Evolutionary conservation across 2,113 vertebrate genomes (phyloP).

Genomic region (Clarias macrocephalus): DNA sequence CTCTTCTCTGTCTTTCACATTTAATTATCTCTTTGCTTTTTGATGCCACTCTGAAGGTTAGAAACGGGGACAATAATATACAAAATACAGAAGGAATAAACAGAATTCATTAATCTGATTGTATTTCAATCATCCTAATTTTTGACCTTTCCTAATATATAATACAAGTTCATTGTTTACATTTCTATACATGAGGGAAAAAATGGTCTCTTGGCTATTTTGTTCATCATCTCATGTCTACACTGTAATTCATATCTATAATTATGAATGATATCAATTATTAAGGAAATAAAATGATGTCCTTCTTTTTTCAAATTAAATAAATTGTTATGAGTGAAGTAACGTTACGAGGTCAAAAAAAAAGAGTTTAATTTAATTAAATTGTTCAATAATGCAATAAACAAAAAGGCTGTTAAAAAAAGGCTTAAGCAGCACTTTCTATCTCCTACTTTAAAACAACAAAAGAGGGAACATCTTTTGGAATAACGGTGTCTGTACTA

Average conservation of each 20-base stretch:
- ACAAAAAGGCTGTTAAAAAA: too few relatives aligned
- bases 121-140: background rate
- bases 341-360: background rate
- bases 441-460: background rate
- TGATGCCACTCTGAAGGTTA: background rate
- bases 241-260: background rate
- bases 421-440: background rate
- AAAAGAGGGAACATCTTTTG: background rate
- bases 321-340: background rate
- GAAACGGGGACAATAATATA: background rate
- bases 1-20: slow-evolving; percentile 10
- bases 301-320: background rate
- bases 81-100: too few relatives aligned
- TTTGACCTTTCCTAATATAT: background rate
- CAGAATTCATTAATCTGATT: background rate
- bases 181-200: background rate
- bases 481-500: background rate
- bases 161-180: background rate
- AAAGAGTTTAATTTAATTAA: background rate
- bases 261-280: background rate
- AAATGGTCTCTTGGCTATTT: background rate
- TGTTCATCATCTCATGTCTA: background rate
- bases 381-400: background rate
- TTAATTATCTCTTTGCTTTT: slow-evolving; percentile 29
- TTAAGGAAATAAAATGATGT: background rate